Base-by-base conservation (phyloP, 1,140 invertebrate species). In the Drosophila melanogaster region DNA sequence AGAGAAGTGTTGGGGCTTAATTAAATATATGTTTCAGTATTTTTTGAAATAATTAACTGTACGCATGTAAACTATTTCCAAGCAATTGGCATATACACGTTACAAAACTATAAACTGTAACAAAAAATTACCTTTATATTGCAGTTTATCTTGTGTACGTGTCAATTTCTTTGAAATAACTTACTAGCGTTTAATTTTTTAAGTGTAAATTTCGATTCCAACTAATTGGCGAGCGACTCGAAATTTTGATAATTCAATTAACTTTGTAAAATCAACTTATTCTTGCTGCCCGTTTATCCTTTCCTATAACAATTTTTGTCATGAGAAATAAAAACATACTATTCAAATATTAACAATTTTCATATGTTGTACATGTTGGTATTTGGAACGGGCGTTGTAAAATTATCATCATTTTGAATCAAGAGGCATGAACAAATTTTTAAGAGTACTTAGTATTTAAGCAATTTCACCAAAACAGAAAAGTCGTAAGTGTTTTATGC, bases 291-390 rank as follows among this genome's bases (percentile, higher is more conserved):
- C 17, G 22, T 37, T 38, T 47, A 14, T 40, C 6, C 65, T 54
- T 47, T 62, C 73, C 62, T 73, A 37, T 77, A 76, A 73, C 84
- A 83, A 69, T 86, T 86, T 73, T 65, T 55, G 79, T 78, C 67
- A 73, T 80, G 71, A 64, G 56, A 66, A 87, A 83, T 41, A 77
- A 40, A 50, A 72, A 76, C 46, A 73, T 69, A 58, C 54, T 69
- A 33, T 51, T 60, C 61, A 77, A 77, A 70, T 62, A 66, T 73
- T 58, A 81, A 79, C 81, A 81, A 59, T 57, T 72, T 85, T 77
- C 53, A 15, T 47, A 57, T 81, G 74, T 87, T 76, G 79, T 84
- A 79, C 79, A 89, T 83, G 89, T 81, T 77, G 74, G 83, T 50
- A 81, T 79, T 80, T 80, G 61, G 56, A 75, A 64, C 62, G 61